Conservation (phyloP, 2,113 vertebrate species). For the Azemiops feae region DNA sequence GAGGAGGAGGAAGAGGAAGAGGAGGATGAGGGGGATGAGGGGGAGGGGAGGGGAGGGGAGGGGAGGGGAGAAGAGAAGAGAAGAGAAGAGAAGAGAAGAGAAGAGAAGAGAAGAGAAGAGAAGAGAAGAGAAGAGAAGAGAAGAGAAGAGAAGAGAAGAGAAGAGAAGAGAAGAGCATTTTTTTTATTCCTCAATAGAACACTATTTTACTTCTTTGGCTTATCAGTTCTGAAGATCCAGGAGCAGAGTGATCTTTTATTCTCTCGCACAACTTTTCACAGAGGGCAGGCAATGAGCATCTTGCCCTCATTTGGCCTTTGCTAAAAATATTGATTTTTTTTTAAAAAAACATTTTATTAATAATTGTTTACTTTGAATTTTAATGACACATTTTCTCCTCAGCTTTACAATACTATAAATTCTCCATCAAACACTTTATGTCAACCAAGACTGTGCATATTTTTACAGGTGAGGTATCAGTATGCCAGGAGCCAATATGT, state of each 20-base stretch:
- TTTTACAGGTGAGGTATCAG: background rate
- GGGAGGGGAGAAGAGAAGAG: too few relatives aligned
- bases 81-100: too few relatives aligned
- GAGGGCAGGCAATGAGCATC: background rate
- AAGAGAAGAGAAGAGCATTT: background rate
- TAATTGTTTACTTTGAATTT: constrained; percentile 28
- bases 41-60: accelerated
- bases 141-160: too few relatives aligned
- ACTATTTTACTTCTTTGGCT: background rate
- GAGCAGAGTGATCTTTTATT: background rate
- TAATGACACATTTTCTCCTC: constrained; percentile 42
- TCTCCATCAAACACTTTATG: constrained; percentile 13
- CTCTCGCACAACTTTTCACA: background rate
- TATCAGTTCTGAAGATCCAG: background rate
- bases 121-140: background rate
- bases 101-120: background rate
- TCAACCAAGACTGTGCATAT: background rate
- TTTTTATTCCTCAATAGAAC: background rate
- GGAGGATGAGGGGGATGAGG: too few relatives aligned
- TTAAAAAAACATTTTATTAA: background rate
- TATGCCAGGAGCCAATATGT: background rate
- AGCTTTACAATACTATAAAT: constrained; percentile 14
- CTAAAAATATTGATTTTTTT: background rate
- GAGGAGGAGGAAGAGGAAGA: too few relatives aligned
- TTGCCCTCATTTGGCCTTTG: background rate